Conservation (phyloP, 2,113 vertebrate species). For the Siniperca knerii region DNA sequence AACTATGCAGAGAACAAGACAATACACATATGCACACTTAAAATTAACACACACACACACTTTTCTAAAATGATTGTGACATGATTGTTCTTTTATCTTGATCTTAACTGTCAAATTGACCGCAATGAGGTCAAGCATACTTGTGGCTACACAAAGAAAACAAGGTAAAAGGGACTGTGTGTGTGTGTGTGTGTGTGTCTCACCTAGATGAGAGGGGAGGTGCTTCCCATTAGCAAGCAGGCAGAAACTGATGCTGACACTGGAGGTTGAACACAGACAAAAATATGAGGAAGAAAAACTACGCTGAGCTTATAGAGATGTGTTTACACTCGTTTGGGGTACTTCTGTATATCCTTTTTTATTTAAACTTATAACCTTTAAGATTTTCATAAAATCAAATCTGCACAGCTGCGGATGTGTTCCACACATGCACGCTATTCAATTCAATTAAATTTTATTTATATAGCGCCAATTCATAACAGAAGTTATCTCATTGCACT, state of each 20-base stretch:
- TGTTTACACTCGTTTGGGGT: slow-evolving; percentile 3
- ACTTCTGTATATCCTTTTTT: background rate
- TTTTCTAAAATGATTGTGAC: slow-evolving; percentile 43
- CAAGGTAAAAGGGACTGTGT: slow-evolving; percentile 73
- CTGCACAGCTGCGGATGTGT: no score
- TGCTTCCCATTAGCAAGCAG: slow-evolving; percentile 91
- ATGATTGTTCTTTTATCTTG: slow-evolving; percentile 72
- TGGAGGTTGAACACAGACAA: slow-evolving; percentile 69
- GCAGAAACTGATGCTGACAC: slow-evolving; percentile 92
- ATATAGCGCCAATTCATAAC: no score
- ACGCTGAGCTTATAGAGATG: slow-evolving; percentile 14
- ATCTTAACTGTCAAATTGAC: slow-evolving; percentile 74
- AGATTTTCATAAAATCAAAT: no score
- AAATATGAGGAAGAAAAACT: background rate
- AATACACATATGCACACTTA: slow-evolving; percentile 46
- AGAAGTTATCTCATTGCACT: no score
- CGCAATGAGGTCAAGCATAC: slow-evolving; percentile 71
- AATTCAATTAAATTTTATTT: no score
- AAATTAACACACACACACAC: slow-evolving; percentile 63
- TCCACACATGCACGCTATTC: no score
- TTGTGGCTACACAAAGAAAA: slow-evolving; percentile 78
- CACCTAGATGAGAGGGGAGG: slow-evolving; percentile 89
- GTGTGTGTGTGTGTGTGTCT: slow-evolving; percentile 65
- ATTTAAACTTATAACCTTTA: no score
- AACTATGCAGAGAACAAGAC: slow-evolving; percentile 40